Evolutionary conservation across 2,113 vertebrate species (phyloP).

Genomic region (Oncorhynchus masou): DNA sequence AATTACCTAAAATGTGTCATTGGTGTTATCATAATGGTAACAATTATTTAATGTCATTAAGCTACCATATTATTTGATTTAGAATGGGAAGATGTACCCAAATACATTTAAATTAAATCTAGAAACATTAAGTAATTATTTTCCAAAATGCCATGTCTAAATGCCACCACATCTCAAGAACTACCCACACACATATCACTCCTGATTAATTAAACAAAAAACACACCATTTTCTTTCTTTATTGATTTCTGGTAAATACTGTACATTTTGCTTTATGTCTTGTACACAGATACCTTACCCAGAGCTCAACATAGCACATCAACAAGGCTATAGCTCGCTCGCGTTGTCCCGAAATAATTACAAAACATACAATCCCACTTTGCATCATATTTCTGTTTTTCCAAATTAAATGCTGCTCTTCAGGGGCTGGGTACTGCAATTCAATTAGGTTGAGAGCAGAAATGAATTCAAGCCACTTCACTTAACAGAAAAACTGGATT

Average conservation of each 20-base stretch:
- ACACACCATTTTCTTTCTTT: not conserved
- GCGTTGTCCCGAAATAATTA: constrained; percentile 6
- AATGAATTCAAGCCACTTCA: constrained; percentile 25
- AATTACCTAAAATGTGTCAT: too few species aligned
- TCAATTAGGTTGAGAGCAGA: constrained; percentile 13
- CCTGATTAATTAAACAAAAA: not conserved
- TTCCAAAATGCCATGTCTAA: too few species aligned
- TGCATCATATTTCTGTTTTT: constrained; percentile 14
- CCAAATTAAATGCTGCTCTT: constrained; percentile 35
- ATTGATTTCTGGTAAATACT: constrained; percentile 1
- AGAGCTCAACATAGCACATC: not conserved
- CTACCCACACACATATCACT: not conserved
- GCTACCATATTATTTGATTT: too few species aligned
- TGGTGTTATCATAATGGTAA: too few species aligned
- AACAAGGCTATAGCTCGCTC: not conserved
- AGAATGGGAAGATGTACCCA: too few species aligned
- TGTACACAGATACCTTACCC: not conserved
- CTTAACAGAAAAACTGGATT: constrained; percentile 22
- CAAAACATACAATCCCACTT: constrained; percentile 22
- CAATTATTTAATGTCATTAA: too few species aligned
- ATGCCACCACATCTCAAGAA: too few species aligned
- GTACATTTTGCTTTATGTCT: not conserved
- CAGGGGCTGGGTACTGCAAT: constrained; percentile 24
- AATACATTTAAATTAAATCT: too few species aligned
- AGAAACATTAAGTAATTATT: too few species aligned